These are phyloP conservation scores for Darevskia nairensis DNA, from an alignment of 2,797 vertebrate species.

Conservation along the genomic window DNA sequence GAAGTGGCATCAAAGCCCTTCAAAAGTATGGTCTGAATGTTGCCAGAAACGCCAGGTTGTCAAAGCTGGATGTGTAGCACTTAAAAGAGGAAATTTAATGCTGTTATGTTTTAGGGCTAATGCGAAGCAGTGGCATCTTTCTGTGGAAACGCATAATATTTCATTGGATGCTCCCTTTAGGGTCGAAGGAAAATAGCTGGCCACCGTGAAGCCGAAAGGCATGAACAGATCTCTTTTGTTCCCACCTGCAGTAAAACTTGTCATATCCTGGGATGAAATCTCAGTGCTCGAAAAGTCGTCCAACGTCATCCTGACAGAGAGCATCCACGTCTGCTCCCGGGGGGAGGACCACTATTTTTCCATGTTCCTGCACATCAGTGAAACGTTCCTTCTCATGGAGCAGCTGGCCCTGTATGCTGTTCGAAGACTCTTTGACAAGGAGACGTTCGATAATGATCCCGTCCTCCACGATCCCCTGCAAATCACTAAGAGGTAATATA, in stretches of 20 bases:
- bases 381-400: slow-evolving; percentile 97
- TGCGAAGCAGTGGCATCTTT: no score
- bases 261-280: slow-evolving; percentile 95
- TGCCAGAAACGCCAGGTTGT: no score
- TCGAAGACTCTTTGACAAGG: slow-evolving; percentile 95
- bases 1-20: no score
- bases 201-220: slow-evolving; percentile 36
- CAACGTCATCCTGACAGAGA: slow-evolving; percentile 93
- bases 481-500: slow-evolving; percentile 88
- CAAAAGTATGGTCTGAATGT: no score
- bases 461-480: slow-evolving; percentile 90
- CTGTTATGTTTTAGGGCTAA: background rate
- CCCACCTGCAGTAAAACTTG: slow-evolving; percentile 88
- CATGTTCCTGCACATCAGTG: slow-evolving; percentile 94
- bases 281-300: slow-evolving; percentile 94
- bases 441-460: slow-evolving; percentile 88
- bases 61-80: no score
- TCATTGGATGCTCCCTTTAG: background rate
- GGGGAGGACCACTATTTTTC: slow-evolving; percentile 97
- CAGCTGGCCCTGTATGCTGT: slow-evolving; percentile 93
- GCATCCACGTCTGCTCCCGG: slow-evolving; percentile 88
- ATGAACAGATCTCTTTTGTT: slow-evolving; percentile 25
- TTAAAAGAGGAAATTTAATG: background rate
- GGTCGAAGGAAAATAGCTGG: background rate
- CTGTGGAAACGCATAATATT: background rate